These are phyloP conservation scores for Cerastoderma edule DNA, from an alignment of 2,888 invertebrate genomes.

Conservation along the genomic window DNA sequence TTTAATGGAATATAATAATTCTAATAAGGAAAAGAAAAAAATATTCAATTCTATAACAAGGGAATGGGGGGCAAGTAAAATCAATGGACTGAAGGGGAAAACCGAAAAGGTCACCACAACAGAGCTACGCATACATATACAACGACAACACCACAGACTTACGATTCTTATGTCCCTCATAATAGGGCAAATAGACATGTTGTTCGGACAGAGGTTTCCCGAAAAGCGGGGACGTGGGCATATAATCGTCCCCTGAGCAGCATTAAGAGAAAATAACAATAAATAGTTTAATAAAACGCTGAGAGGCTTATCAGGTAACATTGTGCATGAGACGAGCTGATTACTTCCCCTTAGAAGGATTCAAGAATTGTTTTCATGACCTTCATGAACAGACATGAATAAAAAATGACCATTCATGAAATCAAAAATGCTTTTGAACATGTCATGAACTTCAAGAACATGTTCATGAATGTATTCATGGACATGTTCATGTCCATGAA, in stretches of 20 bases:
- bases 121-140: no score
- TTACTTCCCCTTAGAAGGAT: no score
- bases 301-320: not conserved
- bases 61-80: not conserved
- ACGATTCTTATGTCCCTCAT: slow-evolving; percentile 91
- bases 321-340: not conserved
- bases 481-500: no score
- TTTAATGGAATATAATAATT: no score
- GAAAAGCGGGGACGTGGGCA: slow-evolving; percentile 87
- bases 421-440: no score
- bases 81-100: no score
- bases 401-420: no score
- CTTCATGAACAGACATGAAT: no score
- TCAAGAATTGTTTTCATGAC: not conserved
- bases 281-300: slow-evolving; percentile 10
- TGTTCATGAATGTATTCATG: no score
- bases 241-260: slow-evolving; percentile 84
- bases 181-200: slow-evolving; percentile 92
- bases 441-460: no score
- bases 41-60: not conserved
- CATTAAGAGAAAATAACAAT: slow-evolving; percentile 29
- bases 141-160: slow-evolving; percentile 86
- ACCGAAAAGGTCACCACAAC: no score
- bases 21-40: no score
- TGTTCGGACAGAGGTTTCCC: slow-evolving; percentile 90